Evolutionary conservation across 1,140 invertebrate species (phyloP), one percentile per base, ranked within the genome.

Genomic region (Brachionus angularis): DNA sequence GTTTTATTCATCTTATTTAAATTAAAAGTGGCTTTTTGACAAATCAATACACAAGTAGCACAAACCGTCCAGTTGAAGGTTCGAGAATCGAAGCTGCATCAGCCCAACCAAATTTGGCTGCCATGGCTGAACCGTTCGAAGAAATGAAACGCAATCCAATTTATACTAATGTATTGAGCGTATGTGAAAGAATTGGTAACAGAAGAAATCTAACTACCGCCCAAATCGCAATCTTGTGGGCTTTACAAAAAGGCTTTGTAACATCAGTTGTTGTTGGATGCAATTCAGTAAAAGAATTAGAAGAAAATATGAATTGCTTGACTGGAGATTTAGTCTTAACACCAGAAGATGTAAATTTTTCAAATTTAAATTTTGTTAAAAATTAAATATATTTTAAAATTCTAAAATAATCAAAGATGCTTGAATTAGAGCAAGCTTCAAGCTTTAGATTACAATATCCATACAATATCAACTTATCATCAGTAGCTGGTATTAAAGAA

Each of bases 241-340:
- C 77, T 0, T 72, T 80, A 14, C 78, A 80, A 70, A 76, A 76
- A 58, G 73, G 76, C 34, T 73, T 76, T 36, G 77, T 79, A 7
- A 44, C 75, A 1, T 79, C 79, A 18, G 77, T 80, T 7, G 75
- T 80, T 27, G 76, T 80, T 27, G 79, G 79, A 1, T 76, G 73
- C 8, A 77, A 74, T 27, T 76, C 74, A 18, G 25, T 79, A 14
- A 53, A 75, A 34, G 78, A 80, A 72, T 71, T 80, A 42, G 78
- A 79, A 67, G 76, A 79, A 58, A 78, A 80, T 53, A 73, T 79
- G 72, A 75, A n/a, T 12, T 50, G 42, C 18, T 50, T 67, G 62
- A 67, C 42, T 21, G 12, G 47, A 18, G 23, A 46, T 29, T 46
- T 44, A 12, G 34, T 33, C 18, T 50, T 67, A n/a, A 67, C 27